A percentile compares a stretch with the other conserved stretches of the same genome.
These are phyloP conservation scores for Caenorhabditis uteleia DNA, from an alignment of 2,888 invertebrate genomes.

Conservation along the genomic window DNA sequence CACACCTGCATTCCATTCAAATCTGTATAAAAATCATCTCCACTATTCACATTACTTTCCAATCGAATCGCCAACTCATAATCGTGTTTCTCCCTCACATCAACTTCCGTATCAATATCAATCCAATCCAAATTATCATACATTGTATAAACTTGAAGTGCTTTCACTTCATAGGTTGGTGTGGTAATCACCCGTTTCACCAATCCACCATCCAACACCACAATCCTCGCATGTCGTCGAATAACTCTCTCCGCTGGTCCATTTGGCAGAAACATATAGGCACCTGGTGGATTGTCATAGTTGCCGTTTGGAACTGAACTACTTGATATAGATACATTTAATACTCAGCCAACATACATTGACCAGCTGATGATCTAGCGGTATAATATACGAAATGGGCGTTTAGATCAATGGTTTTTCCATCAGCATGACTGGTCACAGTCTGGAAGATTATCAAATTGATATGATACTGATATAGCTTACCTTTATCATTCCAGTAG, in stretches of 20 bases:
- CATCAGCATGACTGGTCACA: no score
- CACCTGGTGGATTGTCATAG: constrained; percentile 79
- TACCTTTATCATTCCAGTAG: no score
- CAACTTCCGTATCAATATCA: constrained; percentile 43
- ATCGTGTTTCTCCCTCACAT: constrained; percentile 24
- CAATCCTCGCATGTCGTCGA: no score
- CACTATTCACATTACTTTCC: constrained; percentile 71
- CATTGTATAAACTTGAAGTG: constrained; percentile 40
- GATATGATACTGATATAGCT: no score
- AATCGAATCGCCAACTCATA: constrained; percentile 46
- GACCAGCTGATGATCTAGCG: no score
- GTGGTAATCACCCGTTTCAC: constrained; percentile 37
- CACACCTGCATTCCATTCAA: constrained; percentile 72
- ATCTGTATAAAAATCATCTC: constrained; percentile 69
- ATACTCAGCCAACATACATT: no score
- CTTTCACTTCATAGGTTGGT: constrained; percentile 19
- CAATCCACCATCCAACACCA: constrained; percentile 50
- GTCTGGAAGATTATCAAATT: no score
- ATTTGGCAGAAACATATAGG: constrained; percentile 92
- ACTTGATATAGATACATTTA: no score
- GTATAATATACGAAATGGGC: no score
- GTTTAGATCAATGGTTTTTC: no score
- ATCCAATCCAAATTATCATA: constrained; percentile 18
- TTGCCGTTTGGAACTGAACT: no score
- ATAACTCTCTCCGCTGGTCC: constrained; percentile 84